Evolutionary conservation across 92 coral and sea anemone genomes (phyloP), one percentile per base, ranked within the genome.

Genomic region (Blastomussa wellsi): DNA sequence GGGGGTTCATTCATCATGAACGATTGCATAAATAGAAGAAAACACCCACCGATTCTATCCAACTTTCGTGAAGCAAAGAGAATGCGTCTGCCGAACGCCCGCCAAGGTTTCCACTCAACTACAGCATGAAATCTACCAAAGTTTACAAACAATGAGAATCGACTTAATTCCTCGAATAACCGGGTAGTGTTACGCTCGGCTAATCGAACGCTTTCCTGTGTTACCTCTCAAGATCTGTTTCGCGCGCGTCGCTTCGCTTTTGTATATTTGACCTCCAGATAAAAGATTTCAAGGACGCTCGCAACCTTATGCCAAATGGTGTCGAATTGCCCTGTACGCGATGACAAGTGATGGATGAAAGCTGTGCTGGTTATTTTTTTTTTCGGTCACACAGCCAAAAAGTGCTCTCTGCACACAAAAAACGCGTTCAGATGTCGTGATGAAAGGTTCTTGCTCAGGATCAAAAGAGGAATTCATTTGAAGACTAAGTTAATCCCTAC

Each of bases 121-220:
- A 28, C 67, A 53, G 85, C 85, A 33, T 69, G 84, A 33, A 72
- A 66, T 42, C 59, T 20, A 36, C 70, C 78, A 37, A 81, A 72
- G 86, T 81, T 81, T 67, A 81, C 72, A 69, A 81, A 81, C 84
- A 68, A 68, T 81, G n/a, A 70, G 76, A 24, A 12, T 57, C 32
- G 84, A 68, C 33, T 81, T 67, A 81, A 81, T 68, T 81, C 65
- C 29, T 33, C 48, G 52, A 67, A 81, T 68, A 70, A n/a, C 74
- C 73, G 77, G 53, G 64, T 81, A 47, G 36, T 44, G 85, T 81
- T 81, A 68, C 85, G 57, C 74, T 36, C 12, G 68, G 37, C 72
- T 42, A 69, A 79, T 29, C 83, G 24, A 62, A 42, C 16, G 55
- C 38, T 39, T 51, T 70, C 78, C 28, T 39, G 31, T 66, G 83